Base-by-base conservation (phyloP, 2,113 vertebrate species). In the Cichladusa arquata region DNA sequence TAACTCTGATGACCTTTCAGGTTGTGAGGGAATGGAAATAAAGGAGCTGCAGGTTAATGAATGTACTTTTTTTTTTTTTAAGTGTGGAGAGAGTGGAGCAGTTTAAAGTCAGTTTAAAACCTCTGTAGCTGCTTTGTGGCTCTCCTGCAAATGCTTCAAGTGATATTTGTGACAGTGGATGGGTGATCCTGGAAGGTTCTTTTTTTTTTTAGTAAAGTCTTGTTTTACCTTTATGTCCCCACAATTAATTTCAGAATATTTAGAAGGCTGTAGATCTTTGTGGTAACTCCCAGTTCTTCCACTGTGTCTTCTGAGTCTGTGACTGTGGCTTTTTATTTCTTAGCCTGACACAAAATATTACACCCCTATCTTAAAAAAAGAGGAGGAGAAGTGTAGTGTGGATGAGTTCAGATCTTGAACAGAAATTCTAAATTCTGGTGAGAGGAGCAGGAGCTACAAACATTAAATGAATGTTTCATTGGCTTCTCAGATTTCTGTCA, bases 381-480 rank as follows among this genome's bases (percentile, higher is more conserved):
- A 2, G 10, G 8, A 1, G 4, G 6, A 12, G 5, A 4, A 19
- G 33, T 33, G 14, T 17, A 12, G 19, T 8, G 48, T 48, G 66
- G 33, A 5, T 18, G 16, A 72, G 40, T 58, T 84, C 26, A 42
- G 14, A 13, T n/a, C 45, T 42, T 13, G 40, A 40, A 8, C 17
- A 72, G 28, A 57, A 84, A 19, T 50, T 44, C 11, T 50, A 1
- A 82, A 10, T 51, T 42, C 60, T 25, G 6, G 36, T 50, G 51
- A 36, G 71, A 56, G 62, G 50, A 50, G 19, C 47, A 61, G 56
- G 28, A 40, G 12, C 40, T n/a, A 2, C 10, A 76, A 10, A 61
- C 18, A 20, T 1, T 10, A 67, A 14, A n/a, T 25, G 2, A 2
- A 4, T 5, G 1, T 62, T 65, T 33, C 44, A 3, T 5, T 47